These are phyloP conservation scores for Alligator sinensis DNA, from an alignment of 2,113 vertebrate species.

Conservation along the genomic window DNA sequence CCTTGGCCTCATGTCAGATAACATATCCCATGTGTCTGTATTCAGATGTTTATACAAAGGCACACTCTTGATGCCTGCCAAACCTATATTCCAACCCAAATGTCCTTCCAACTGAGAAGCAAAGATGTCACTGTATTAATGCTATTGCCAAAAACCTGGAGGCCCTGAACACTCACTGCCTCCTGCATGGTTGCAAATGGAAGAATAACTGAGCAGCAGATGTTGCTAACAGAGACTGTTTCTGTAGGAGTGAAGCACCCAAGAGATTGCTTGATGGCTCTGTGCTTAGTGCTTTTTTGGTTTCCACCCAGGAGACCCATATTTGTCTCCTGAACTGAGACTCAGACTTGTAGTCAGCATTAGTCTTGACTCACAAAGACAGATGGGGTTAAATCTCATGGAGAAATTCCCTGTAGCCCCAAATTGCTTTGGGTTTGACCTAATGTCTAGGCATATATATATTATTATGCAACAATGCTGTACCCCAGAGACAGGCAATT, in stretches of 20 bases:
- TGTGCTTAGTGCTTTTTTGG: background rate
- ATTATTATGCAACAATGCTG: background rate
- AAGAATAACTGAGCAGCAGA: background rate
- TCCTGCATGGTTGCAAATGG: background rate
- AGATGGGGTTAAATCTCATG: background rate
- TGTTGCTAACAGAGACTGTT: background rate
- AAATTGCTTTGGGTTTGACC: background rate
- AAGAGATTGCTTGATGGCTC: background rate
- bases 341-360: background rate
- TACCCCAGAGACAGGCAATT: background rate
- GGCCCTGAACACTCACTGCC: too few species aligned
- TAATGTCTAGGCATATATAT: too few species aligned
- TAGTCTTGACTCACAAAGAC: background rate
- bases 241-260: background rate
- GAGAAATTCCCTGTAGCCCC: background rate
- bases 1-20: background rate
- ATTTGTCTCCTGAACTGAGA: background rate
- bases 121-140: background rate
- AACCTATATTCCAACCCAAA: background rate
- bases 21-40: background rate
- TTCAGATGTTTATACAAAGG: background rate
- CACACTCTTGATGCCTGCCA: background rate
- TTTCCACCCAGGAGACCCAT: background rate
- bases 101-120: background rate
- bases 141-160: background rate